Percentiles rank a stretch among this genome's conserved stretches.
Evolutionary conservation across 2,113 vertebrate species (phyloP).

Genomic region (Gracilinanus agilis): DNA sequence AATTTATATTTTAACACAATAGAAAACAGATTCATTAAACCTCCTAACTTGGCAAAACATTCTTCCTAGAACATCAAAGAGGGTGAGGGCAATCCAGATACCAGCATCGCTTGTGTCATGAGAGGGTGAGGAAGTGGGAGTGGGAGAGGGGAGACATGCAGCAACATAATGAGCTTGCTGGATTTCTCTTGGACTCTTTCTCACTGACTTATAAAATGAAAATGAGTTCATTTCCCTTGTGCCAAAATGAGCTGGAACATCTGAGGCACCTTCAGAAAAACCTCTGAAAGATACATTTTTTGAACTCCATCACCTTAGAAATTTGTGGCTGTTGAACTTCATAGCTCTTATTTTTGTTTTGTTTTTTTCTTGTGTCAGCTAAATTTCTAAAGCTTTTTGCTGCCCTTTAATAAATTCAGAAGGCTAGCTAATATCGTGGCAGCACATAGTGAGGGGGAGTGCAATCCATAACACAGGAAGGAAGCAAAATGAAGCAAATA

Average conservation of each 20-base stretch:
- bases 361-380: neutral
- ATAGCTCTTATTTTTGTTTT: neutral
- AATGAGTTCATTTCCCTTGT: conserved; percentile 7
- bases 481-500: neutral
- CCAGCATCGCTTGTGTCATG: neutral
- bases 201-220: neutral
- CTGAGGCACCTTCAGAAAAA: neutral
- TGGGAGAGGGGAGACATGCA: neutral
- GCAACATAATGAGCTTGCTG: neutral
- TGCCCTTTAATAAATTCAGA: neutral
- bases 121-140: neutral
- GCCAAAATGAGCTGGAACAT: neutral
- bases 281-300: neutral
- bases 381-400: neutral
- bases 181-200: neutral
- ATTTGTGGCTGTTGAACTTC: neutral
- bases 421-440: neutral
- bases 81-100: neutral
- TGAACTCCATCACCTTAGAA: neutral
- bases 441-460: neutral
- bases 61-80: neutral
- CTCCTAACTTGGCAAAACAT: neutral
- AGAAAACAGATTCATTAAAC: neutral
- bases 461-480: neutral
- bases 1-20: neutral